A percentile compares a stretch with the other conserved stretches of the same genome.
phyloP scores from a whole-genome alignment of 2,797 vertebrate genomes.

The Tiaroga cobitis region DNA sequence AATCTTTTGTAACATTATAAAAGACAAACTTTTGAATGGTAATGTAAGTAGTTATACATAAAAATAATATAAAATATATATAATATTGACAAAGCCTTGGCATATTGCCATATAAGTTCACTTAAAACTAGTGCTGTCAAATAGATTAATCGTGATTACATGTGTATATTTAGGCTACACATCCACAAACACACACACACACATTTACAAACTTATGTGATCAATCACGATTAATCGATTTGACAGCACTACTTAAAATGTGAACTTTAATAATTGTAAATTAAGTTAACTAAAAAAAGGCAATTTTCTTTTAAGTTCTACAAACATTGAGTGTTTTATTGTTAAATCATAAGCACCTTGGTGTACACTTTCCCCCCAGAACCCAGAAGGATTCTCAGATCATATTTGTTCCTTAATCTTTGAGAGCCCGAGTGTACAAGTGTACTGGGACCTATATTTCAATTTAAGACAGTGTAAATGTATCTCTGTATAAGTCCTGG shows the following conservation, averaged over 20 bases:
- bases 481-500: slow-evolving; percentile 60
- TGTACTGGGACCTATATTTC: slow-evolving; percentile 26
- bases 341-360: neutral
- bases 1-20: neutral
- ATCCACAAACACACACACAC: no score
- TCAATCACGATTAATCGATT: no score
- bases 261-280: neutral
- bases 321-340: neutral
- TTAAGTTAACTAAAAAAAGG: neutral
- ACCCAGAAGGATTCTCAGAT: neutral
- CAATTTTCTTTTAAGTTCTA: neutral
- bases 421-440: slow-evolving; percentile 6
- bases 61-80: no score
- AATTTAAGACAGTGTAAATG: slow-evolving; percentile 38
- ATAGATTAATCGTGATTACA: no score
- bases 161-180: no score
- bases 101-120: no score
- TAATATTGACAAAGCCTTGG: no score
- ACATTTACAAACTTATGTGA: no score
- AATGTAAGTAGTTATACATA: neutral
- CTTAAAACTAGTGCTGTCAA: no score
- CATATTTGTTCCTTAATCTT: neutral
- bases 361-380: neutral
- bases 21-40: neutral
- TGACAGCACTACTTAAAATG: no score